Evolutionary conservation across 2,113 vertebrate genomes (phyloP).

Genomic region (Caranx ignobilis): DNA sequence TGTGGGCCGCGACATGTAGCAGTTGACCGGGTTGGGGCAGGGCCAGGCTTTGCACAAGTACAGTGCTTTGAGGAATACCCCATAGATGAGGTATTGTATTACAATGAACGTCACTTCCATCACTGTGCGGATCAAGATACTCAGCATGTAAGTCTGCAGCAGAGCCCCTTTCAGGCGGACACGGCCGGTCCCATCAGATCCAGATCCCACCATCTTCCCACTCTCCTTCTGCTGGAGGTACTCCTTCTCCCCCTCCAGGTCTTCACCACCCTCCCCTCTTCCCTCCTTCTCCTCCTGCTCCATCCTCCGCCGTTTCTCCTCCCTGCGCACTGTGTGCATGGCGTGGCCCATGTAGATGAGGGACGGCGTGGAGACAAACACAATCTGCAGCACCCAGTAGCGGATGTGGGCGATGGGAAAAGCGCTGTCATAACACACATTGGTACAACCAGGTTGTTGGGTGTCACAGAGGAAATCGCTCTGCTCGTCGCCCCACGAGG

Average conservation of each 20-base stretch:
- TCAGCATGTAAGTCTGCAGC: constrained; percentile 92
- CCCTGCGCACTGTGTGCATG: constrained; percentile 91
- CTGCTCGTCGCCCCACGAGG: constrained; percentile 97
- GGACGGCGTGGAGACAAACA: constrained; percentile 96
- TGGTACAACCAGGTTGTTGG: constrained; percentile 93
- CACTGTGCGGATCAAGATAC: constrained; percentile 92
- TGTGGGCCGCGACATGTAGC: constrained; percentile 95
- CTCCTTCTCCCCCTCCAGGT: constrained; percentile 77
- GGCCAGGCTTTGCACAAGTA: constrained; percentile 90
- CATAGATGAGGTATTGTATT: constrained; percentile 94
- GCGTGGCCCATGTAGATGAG: constrained; percentile 97
- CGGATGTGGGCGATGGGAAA: constrained; percentile 98
- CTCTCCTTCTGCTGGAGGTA: constrained; percentile 84
- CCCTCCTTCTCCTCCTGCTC: constrained; percentile 80
- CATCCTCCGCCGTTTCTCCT: constrained; percentile 88
- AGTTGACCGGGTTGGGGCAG: constrained; percentile 95
- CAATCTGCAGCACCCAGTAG: constrained; percentile 97
- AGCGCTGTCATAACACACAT: constrained; percentile 96
- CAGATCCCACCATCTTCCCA: constrained; percentile 65
- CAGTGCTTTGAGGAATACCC: constrained; percentile 91
- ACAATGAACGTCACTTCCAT: constrained; percentile 95
- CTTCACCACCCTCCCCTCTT: constrained; percentile 40
- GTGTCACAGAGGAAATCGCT: constrained; percentile 96
- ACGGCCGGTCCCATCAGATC: constrained; percentile 81
- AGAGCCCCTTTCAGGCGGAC: constrained; percentile 89